A percentile compares a stretch with the other conserved stretches of the same genome.
phyloP scores from a whole-genome alignment of 1,140 invertebrate species.

The Sweltsa coloradensis region DNA sequence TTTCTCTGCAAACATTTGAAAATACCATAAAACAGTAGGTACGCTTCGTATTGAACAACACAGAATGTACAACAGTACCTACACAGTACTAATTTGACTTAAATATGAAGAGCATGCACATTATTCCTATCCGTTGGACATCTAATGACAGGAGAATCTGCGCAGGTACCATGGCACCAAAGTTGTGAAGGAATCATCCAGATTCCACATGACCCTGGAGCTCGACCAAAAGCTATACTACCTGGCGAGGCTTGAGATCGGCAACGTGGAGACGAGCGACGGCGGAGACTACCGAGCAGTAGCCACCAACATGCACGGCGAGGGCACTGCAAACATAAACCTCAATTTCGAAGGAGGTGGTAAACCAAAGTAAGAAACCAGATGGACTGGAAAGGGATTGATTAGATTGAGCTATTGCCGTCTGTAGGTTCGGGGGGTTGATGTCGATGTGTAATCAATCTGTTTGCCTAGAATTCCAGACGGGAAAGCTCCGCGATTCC shows the following conservation, averaged over 20 bases:
- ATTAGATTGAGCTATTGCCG: slow-evolving; percentile 4
- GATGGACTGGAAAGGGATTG: slow-evolving; percentile 20
- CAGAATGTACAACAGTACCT: too few species aligned
- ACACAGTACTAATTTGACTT: too few species aligned
- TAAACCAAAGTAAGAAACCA: slow-evolving; percentile 64
- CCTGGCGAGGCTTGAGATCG: slow-evolving; percentile 72
- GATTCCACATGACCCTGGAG: slow-evolving; percentile 65
- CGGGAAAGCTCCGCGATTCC: slow-evolving; percentile 89
- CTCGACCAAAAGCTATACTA: slow-evolving; percentile 82
- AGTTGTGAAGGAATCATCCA: slow-evolving; percentile 59
- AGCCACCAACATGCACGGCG: slow-evolving; percentile 84
- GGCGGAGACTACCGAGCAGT: slow-evolving; percentile 87
- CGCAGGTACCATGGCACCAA: slow-evolving; percentile 74
- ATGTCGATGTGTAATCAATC: too few species aligned
- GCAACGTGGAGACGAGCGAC: slow-evolving; percentile 68
- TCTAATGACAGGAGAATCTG: too few species aligned
- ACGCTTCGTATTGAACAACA: too few species aligned
- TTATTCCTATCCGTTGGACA: too few species aligned
- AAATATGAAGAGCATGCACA: too few species aligned
- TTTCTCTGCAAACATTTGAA: too few species aligned
- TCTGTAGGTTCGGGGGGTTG: neutral
- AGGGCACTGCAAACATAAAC: slow-evolving; percentile 88
- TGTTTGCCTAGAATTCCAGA: slow-evolving; percentile 68
- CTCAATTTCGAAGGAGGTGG: slow-evolving; percentile 86
- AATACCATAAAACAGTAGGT: too few species aligned